phyloP scores from a whole-genome alignment of 2,888 invertebrate species.

The Apamea epomidion region DNA sequence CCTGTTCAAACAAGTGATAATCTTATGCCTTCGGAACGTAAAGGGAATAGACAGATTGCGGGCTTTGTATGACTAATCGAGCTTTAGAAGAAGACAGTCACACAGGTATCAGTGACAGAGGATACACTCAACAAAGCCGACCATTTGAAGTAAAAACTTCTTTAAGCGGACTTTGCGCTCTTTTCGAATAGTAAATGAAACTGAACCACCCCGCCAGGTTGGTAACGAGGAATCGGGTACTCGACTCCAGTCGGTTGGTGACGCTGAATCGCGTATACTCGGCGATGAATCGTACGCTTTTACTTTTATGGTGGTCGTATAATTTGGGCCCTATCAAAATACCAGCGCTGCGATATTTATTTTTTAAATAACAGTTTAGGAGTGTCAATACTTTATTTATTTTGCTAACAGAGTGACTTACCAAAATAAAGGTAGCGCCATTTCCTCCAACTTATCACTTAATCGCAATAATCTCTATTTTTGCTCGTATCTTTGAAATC shows the following conservation, averaged over 20 bases:
- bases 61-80: neutral
- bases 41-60: too few relatives aligned
- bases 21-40: neutral
- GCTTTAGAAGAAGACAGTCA: neutral
- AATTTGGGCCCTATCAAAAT: too few relatives aligned
- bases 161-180: too few relatives aligned
- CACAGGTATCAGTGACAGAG: neutral
- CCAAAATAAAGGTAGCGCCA: conserved; percentile 31
- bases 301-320: too few relatives aligned
- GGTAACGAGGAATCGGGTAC: too few relatives aligned
- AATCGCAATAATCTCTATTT: conserved; percentile 45
- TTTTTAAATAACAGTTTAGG: too few relatives aligned
- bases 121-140: neutral
- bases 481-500: conserved; percentile 35
- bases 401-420: neutral
- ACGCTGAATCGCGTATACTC: neutral
- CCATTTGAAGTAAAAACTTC: neutral
- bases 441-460: conserved; percentile 19
- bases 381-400: conserved; percentile 9
- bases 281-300: neutral
- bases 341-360: too few relatives aligned
- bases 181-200: too few relatives aligned
- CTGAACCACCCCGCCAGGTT: too few relatives aligned
- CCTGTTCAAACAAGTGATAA: neutral
- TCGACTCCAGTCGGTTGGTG: too few relatives aligned